phyloP scores from a whole-genome alignment of 2,888 invertebrate species.

The Orthosia cruda region DNA sequence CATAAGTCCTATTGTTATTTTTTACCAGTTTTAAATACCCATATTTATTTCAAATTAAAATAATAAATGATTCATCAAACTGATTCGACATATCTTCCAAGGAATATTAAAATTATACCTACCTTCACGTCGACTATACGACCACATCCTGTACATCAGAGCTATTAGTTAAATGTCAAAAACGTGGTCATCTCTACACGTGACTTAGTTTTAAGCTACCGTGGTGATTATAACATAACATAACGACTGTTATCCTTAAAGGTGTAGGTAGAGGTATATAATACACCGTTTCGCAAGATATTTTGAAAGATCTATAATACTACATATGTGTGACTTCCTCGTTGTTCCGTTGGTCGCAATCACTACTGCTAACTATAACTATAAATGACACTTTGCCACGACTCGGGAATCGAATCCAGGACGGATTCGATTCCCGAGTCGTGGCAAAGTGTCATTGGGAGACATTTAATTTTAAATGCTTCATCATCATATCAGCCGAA shows the following conservation, averaged over 20 bases:
- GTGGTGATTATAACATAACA: neutral
- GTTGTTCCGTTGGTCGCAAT: too few species aligned
- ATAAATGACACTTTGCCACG: too few species aligned
- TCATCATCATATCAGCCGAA: too few species aligned
- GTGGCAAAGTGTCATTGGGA: too few species aligned
- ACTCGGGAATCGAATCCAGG: too few species aligned
- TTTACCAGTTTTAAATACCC: neutral
- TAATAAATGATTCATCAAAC: neutral
- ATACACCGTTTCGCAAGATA: too few species aligned
- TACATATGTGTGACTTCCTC: too few species aligned
- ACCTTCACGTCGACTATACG: neutral
- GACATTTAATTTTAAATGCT: too few species aligned
- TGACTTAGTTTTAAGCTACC: constrained; percentile 9
- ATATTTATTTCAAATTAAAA: neutral
- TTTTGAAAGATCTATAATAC: too few species aligned
- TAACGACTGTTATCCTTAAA: neutral
- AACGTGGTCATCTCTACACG: constrained; percentile 16
- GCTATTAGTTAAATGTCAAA: constrained; percentile 27
- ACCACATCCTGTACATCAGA: constrained; percentile 10
- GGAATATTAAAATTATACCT: neutral
- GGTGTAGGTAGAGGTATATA: neutral
- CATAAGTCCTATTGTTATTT: neutral
- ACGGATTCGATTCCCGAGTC: too few species aligned
- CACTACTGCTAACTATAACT: too few species aligned
- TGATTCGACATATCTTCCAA: neutral